phyloP scores from a whole-genome alignment of 2,113 vertebrate species.

The Pseudorectes ferrugineus region DNA sequence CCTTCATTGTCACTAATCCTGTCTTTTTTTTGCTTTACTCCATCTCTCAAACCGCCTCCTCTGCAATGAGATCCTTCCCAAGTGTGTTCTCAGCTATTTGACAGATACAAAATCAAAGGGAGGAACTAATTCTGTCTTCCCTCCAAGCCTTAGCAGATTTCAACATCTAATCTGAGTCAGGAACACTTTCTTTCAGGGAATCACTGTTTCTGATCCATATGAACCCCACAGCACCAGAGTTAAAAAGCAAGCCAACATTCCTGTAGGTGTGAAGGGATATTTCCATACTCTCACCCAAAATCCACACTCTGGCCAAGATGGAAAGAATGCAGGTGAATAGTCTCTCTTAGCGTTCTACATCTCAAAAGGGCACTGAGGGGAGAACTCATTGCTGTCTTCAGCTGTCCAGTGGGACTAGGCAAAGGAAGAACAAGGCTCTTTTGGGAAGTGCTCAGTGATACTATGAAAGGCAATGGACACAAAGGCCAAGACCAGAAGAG shows the following conservation, averaged over 20 bases:
- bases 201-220: not conserved
- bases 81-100: not conserved
- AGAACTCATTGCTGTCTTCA: not conserved
- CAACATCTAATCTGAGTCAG: not conserved
- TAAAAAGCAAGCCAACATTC: not conserved
- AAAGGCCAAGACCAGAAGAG: not conserved
- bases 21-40: not conserved
- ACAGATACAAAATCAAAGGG: not conserved
- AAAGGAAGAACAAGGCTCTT: not conserved
- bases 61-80: not conserved
- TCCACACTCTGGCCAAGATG: fast-evolving
- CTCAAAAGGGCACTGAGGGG: not conserved
- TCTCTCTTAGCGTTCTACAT: fast-evolving
- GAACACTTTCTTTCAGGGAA: not conserved
- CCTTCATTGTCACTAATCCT: not conserved
- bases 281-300: fast-evolving
- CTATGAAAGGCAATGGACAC: not conserved
- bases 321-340: not conserved
- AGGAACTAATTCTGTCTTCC: not conserved
- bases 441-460: not conserved
- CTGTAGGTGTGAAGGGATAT: not conserved
- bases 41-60: not conserved
- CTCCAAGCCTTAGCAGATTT: not conserved
- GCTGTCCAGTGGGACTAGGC: not conserved
- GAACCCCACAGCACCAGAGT: not conserved